Conservation (phyloP, 1,140 invertebrate species). For the Drosophila lini region DNA sequence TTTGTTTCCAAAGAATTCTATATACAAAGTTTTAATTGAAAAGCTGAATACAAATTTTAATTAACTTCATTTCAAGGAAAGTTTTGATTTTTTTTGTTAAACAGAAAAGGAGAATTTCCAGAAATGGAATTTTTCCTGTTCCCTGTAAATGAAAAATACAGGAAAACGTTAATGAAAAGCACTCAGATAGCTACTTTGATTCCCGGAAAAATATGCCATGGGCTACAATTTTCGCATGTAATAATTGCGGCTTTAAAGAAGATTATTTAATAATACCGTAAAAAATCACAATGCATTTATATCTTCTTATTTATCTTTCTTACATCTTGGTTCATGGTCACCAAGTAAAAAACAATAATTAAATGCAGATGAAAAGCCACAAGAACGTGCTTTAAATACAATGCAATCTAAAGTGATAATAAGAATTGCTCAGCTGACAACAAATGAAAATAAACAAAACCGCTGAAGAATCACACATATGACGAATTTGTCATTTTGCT, state of each 20-base stretch:
- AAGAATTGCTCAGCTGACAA: conserved; percentile 1
- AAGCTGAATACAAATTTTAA: background rate
- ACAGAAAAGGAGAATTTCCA: background rate
- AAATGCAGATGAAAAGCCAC: background rate
- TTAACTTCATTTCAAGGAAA: background rate
- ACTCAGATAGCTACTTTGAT: background rate
- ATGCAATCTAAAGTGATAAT: background rate
- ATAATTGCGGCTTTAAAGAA: background rate
- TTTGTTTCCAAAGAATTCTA: background rate
- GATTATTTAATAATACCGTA: background rate
- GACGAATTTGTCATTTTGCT: conserved; percentile 20
- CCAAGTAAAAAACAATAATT: background rate
- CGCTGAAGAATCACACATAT: conserved; percentile 1
- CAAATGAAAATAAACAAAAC: background rate
- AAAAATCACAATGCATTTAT: background rate
- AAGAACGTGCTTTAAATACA: conserved; percentile 1
- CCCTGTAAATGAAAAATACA: background rate
- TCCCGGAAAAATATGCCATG: background rate
- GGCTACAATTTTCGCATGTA: background rate
- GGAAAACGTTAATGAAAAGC: background rate
- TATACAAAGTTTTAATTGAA: background rate
- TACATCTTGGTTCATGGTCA: background rate
- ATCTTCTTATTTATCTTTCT: background rate
- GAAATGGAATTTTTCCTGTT: background rate
- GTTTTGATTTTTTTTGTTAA: background rate